Base-by-base conservation (phyloP, 92 coral and sea anemone species). In the Epizoanthus ramosus region DNA sequence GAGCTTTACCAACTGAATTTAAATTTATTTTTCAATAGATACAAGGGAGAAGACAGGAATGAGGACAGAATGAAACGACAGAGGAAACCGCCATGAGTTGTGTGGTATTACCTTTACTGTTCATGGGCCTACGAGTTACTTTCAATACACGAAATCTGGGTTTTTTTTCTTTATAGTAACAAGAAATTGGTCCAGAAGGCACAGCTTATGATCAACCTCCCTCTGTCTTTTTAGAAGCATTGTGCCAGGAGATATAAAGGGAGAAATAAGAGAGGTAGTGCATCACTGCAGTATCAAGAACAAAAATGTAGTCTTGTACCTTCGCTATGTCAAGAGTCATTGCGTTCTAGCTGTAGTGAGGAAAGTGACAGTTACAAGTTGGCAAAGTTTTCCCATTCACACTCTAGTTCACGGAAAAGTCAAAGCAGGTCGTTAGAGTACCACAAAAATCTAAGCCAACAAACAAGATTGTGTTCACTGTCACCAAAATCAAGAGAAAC, bases 241-340 rank as follows among this genome's bases (percentile, higher is more conserved):
- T 23, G 71, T 58, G 39, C 91, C 87, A 68, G 91, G 89, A 35
- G 80, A 86, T 47, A 66, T 86, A 70, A 86, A 86, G 57, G 91
- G 88, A 35, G 91, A 83, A 80, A 75, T 88, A 35, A 54, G 91
- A 83, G 91, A 88, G 85, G 88, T 88, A 83, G n/a, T n/a, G n/a
- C n/a, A n/a, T n/a, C n/a, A n/a, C n/a, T n/a, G n/a, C n/a, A n/a
- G n/a, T n/a, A n/a, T n/a, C n/a, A n/a, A n/a, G n/a, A n/a, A n/a
- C n/a, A n/a, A n/a, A n/a, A n/a, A n/a, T n/a, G n/a, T n/a, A n/a
- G n/a, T n/a, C n/a, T n/a, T n/a, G n/a, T n/a, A n/a, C n/a, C n/a
- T n/a, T n/a, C n/a, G n/a, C n/a, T n/a, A n/a, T n/a, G n/a, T n/a
- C n/a, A n/a, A n/a, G n/a, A n/a, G n/a, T n/a, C n/a, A n/a, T n/a